Evolutionary conservation across 1,140 invertebrate genomes (phyloP).

Genomic region (Aplysia californica): DNA sequence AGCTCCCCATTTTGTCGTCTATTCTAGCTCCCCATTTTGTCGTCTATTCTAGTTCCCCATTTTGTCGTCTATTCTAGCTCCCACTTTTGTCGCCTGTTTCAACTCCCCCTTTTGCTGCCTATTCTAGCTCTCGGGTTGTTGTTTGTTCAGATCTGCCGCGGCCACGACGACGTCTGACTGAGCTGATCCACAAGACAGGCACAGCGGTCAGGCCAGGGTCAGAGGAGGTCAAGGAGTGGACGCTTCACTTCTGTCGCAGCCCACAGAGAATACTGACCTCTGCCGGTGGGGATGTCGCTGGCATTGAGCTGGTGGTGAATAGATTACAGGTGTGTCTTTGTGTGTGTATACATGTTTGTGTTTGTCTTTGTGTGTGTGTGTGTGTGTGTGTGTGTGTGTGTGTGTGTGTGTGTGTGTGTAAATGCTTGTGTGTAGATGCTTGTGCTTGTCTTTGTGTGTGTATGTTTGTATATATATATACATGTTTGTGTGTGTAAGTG

Average conservation of each 20-base stretch:
- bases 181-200: slow-evolving; percentile 79
- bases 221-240: slow-evolving; percentile 73
- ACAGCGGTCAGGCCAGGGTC: slow-evolving; percentile 69
- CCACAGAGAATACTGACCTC: slow-evolving; percentile 73
- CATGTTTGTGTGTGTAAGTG: too few species aligned
- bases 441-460: too few species aligned
- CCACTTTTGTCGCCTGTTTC: not conserved
- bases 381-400: too few species aligned
- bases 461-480: too few species aligned
- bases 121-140: not conserved
- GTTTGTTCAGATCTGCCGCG: slow-evolving; percentile 75
- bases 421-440: too few species aligned
- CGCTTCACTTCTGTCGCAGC: slow-evolving; percentile 82
- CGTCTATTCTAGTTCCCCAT: not conserved
- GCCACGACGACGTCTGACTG: slow-evolving; percentile 86
- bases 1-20: not conserved
- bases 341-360: not conserved
- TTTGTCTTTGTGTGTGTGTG: too few species aligned
- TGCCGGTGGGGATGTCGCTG: slow-evolving; percentile 32
- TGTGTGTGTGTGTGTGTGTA: too few species aligned
- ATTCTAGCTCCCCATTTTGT: not conserved
- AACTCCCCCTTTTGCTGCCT: not conserved
- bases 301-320: slow-evolving; percentile 57
- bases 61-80: too few species aligned
- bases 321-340: slow-evolving; percentile 51